Percentiles rank a stretch among this genome's conserved stretches.
Evolutionary conservation across 2,113 vertebrate genomes (phyloP).

Genomic region (Sorex araneus): DNA sequence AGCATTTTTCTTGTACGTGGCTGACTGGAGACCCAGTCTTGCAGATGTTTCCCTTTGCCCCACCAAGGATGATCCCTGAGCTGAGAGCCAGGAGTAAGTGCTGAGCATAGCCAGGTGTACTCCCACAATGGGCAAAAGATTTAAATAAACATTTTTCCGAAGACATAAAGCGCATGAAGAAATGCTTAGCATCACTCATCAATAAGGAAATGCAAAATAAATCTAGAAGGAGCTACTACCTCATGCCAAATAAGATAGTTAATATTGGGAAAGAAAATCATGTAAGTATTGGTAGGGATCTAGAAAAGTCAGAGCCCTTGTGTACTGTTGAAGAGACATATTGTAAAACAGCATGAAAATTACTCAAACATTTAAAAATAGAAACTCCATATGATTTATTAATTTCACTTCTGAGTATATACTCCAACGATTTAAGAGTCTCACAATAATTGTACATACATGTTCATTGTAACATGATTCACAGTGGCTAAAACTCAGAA

Average conservation of each 20-base stretch:
- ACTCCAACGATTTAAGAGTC: not conserved
- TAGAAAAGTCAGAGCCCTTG: too few relatives aligned
- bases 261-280: not conserved
- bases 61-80: too few relatives aligned
- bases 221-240: not conserved
- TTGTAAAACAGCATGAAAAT: not conserved
- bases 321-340: too few relatives aligned
- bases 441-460: not conserved
- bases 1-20: too few relatives aligned
- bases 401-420: not conserved
- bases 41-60: not conserved
- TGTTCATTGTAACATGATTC: not conserved
- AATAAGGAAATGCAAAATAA: not conserved
- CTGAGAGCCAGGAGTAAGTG: too few relatives aligned
- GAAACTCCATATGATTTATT: not conserved
- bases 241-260: not conserved
- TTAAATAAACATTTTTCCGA: too few relatives aligned
- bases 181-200: too few relatives aligned
- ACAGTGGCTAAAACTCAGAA: not conserved
- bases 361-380: constrained; percentile 14
- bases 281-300: not conserved
- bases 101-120: too few relatives aligned
- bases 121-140: too few relatives aligned
- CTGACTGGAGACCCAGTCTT: too few relatives aligned
- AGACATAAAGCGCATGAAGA: too few relatives aligned